Conservation (phyloP, 2,113 vertebrate genomes). For the Oryzias melastigma region DNA sequence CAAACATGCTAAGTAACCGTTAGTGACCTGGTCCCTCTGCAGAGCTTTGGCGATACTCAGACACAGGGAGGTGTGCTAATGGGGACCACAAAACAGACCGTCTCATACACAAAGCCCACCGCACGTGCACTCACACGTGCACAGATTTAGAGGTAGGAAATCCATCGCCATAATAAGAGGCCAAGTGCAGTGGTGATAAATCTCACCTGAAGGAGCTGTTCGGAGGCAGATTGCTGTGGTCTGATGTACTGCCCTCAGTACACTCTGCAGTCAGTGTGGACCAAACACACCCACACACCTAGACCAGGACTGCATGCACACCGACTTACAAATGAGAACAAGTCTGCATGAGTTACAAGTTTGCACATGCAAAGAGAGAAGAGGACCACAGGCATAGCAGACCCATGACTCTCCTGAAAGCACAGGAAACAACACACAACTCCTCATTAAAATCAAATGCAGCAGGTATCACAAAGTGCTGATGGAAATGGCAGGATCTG, state of each 20-base stretch:
- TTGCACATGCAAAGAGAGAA: not conserved
- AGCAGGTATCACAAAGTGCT: slow-evolving; percentile 40
- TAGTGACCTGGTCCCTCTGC: slow-evolving; percentile 59
- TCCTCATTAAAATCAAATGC: slow-evolving; percentile 47
- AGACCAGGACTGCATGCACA: slow-evolving; percentile 25
- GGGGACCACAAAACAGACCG: slow-evolving; percentile 35
- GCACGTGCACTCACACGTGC: slow-evolving; percentile 39
- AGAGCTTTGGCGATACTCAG: slow-evolving; percentile 68
- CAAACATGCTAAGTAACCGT: slow-evolving; percentile 15
- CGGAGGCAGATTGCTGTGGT: slow-evolving; percentile 71
- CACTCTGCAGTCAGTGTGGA: slow-evolving; percentile 60
- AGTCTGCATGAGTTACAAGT: slow-evolving; percentile 1
- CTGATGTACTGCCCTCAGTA: slow-evolving; percentile 72
- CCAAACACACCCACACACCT: slow-evolving; percentile 56
- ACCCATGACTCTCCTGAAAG: slow-evolving; percentile 17
- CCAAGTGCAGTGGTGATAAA: slow-evolving; percentile 79
- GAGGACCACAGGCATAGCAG: not conserved
- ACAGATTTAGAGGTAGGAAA: slow-evolving; percentile 64
- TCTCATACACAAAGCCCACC: slow-evolving; percentile 1
- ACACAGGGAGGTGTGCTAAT: slow-evolving; percentile 21
- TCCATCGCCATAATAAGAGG: slow-evolving; percentile 75
- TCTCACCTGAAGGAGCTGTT: slow-evolving; percentile 78
- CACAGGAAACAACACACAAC: slow-evolving; percentile 30
- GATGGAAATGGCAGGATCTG: slow-evolving; percentile 36
- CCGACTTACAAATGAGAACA: slow-evolving; percentile 24